Evolutionary conservation across 92 coral and sea anemone genomes (phyloP), one percentile per base, ranked within the genome.

Genomic region (Virgularia gustaviana): DNA sequence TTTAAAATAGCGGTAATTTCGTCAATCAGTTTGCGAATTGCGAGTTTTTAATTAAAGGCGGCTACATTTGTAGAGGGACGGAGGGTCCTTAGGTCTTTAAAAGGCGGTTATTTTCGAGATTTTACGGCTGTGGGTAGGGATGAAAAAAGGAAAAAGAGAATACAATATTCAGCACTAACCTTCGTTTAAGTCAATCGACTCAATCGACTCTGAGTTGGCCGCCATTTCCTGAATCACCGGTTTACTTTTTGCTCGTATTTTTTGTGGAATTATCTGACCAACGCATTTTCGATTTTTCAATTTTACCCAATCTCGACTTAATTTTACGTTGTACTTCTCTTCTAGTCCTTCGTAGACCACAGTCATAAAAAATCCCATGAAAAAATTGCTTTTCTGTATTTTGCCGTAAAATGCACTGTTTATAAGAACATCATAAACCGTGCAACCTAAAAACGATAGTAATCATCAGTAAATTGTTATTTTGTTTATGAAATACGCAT

Each of bases 191-290:
- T 31, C 56, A n/a, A 49, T 10, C 2, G 55, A 1, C 24, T 67
- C 22, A 24, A 39, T 47, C 7, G 63, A 24, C n/a, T 54, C 36
- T 31, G 45, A 51, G 8, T 83, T n/a, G n/a, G n/a, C n/a, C n/a
- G n/a, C 87, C 94, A 92, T 84, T 49, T 94, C 96, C 81, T 87
- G 82, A 33, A 94, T 94, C 19, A 94, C 90, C 35, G 99, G 99
- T 62, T 89, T 94, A 34, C 99, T 94, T 60, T 78, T 84, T 34
- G 82, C 82, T 42, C 96, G 74, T 61, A 94, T 63, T 45, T 47
- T 77, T 49, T 89, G 99, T 0, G 82, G 73, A 20, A 88, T 91
- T 30, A 89, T 53, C 7, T 72, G 71, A 13, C 99, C 99, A 78
- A 94, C 82, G 25, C 81, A 72, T 63, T 89, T 89, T 42, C 79